Percentiles rank a stretch among this genome's conserved stretches.
Conservation (phyloP, 2,888 invertebrate species). For the Pseudanteris insignis region DNA sequence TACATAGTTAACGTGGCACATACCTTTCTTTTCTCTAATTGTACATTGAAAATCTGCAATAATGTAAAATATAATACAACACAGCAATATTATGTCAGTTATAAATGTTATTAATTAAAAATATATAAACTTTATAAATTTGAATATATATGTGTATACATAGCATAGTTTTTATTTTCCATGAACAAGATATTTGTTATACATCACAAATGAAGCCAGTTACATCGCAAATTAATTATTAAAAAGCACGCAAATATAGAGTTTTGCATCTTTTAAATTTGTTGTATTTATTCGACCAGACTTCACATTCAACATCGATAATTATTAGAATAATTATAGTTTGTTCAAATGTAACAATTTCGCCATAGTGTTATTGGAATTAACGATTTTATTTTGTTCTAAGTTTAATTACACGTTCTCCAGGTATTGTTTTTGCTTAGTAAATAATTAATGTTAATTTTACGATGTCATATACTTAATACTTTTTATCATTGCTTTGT, state of each 20-base stretch:
- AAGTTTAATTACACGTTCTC: slow-evolving; percentile 8
- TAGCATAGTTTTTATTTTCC: slow-evolving; percentile 42
- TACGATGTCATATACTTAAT: slow-evolving; percentile 2
- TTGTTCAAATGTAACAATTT: too few relatives aligned
- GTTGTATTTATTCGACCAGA: slow-evolving; percentile 15
- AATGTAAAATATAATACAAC: slow-evolving; percentile 54
- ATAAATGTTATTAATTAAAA: slow-evolving; percentile 30
- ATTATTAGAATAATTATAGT: too few relatives aligned
- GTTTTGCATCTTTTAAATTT: slow-evolving; percentile 39
- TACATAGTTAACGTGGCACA: too few relatives aligned
- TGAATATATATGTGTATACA: slow-evolving; percentile 32
- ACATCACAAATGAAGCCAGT: slow-evolving; percentile 38
- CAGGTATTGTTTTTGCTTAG: background rate
- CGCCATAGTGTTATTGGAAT: too few relatives aligned
- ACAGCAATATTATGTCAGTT: slow-evolving; percentile 20
- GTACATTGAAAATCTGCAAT: slow-evolving; percentile 55
- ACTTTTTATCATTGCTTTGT: background rate
- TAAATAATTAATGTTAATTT: too few relatives aligned
- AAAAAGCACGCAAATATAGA: slow-evolving; percentile 41
- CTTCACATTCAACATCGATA: too few relatives aligned
- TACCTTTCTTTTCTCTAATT: slow-evolving; percentile 48
- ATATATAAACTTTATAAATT: slow-evolving; percentile 14
- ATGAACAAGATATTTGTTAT: slow-evolving; percentile 45
- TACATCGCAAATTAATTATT: slow-evolving; percentile 28
- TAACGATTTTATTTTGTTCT: slow-evolving; percentile 5